These are phyloP conservation scores for Oenanthe oenanthe DNA, from an alignment of 2,113 vertebrate species.

Conservation along the genomic window DNA sequence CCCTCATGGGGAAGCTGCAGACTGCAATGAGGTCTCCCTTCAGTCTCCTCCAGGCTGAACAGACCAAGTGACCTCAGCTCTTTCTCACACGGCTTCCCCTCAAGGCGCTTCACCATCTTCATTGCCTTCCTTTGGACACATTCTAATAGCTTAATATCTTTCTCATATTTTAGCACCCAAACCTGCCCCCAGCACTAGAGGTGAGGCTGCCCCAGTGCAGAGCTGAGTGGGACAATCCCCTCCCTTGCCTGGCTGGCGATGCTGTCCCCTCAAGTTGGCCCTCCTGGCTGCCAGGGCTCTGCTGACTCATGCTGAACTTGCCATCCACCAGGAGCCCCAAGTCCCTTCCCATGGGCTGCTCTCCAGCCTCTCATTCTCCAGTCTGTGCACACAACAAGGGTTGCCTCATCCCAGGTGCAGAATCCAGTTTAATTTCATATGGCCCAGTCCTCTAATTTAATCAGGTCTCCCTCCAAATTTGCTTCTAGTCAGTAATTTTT, in stretches of 20 bases:
- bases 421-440: neutral
- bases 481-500: neutral
- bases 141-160: neutral
- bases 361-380: neutral
- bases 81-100: neutral
- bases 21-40: neutral
- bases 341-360: neutral
- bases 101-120: neutral
- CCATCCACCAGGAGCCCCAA: fast-evolving
- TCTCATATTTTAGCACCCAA: neutral
- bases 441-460: neutral
- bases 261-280: fast-evolving
- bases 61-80: neutral
- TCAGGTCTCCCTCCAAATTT: neutral
- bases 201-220: fast-evolving
- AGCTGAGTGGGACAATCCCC: neutral
- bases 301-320: fast-evolving
- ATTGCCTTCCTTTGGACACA: neutral
- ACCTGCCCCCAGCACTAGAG: fast-evolving
- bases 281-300: neutral
- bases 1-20: neutral
- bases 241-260: fast-evolving
- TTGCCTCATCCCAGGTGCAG: neutral
- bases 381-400: too few species aligned
- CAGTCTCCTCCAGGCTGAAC: neutral